These are phyloP conservation scores for Phrynocephalus forsythii DNA, from an alignment of 2,797 vertebrate genomes.

Conservation along the genomic window DNA sequence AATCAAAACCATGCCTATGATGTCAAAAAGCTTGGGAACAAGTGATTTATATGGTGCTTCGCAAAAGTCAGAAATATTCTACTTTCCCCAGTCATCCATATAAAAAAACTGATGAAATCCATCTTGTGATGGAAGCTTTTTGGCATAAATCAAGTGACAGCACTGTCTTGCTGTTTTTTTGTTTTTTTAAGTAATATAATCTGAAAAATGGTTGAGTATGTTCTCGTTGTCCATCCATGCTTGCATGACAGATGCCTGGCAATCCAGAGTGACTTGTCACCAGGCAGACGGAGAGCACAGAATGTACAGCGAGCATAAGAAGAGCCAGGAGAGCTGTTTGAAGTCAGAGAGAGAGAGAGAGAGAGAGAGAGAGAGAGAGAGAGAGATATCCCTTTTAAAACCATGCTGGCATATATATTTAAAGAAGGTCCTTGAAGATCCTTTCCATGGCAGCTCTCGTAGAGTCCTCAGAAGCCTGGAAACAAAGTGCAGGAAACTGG, in stretches of 20 bases:
- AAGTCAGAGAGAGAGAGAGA: conserved; percentile 2
- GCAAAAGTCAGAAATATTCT: background rate
- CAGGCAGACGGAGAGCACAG: conserved; percentile 55
- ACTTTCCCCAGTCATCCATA: conserved; percentile 37
- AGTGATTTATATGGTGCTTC: background rate
- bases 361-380: conserved; percentile 5
- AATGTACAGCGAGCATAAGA: conserved; percentile 47
- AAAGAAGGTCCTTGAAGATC: conserved; percentile 12
- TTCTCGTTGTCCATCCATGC: conserved; percentile 62
- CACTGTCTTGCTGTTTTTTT: background rate
- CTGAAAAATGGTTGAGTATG: conserved; percentile 25
- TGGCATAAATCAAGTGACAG: conserved; percentile 25
- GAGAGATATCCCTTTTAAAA: conserved; percentile 40
- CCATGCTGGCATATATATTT: conserved; percentile 36
- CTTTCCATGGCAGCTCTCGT: accelerated
- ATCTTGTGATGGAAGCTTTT: conserved; percentile 36
- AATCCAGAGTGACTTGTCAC: conserved; percentile 60
- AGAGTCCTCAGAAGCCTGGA: conserved; percentile 56
- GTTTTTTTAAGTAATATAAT: too few relatives aligned
- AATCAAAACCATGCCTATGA: too few relatives aligned
- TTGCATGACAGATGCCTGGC: conserved; percentile 65
- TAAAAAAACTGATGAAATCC: background rate
- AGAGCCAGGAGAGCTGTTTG: conserved; percentile 53
- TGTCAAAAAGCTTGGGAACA: too few relatives aligned
- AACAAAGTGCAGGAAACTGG: background rate